phyloP scores from a whole-genome alignment of 2,888 invertebrate species.

The Diplazon laetatorius region DNA sequence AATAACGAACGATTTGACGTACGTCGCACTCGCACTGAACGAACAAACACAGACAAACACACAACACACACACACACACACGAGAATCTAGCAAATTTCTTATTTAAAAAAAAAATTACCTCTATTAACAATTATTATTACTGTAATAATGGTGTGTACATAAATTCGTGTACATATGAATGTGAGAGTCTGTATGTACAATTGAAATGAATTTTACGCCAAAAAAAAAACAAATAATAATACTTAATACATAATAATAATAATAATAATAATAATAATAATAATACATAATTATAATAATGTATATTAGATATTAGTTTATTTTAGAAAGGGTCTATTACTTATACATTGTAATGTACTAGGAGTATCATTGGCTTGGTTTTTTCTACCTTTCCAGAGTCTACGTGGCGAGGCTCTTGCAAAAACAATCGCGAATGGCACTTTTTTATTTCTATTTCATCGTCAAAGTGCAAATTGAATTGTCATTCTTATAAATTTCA shows the following conservation, averaged over 20 bases:
- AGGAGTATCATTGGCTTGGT: constrained; percentile 71
- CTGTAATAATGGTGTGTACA: constrained; percentile 70
- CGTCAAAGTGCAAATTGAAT: constrained; percentile 35
- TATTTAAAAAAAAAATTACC: constrained; percentile 64
- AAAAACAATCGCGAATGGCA: constrained; percentile 69
- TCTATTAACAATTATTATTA: constrained; percentile 67
- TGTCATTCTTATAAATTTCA: too few species aligned
- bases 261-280: neutral
- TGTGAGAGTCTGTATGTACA: constrained; percentile 74
- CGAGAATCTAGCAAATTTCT: constrained; percentile 49
- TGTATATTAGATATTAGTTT: constrained; percentile 75
- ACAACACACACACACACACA: constrained; percentile 54
- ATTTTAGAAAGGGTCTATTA: constrained; percentile 76
- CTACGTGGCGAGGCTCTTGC: constrained; percentile 76
- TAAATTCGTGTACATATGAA: constrained; percentile 76
- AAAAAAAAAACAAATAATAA: too few species aligned
- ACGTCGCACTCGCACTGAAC: constrained; percentile 66
- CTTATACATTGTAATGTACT: constrained; percentile 67
- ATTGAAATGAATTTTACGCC: constrained; percentile 71
- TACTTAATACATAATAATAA: too few species aligned
- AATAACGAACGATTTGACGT: constrained; percentile 67
- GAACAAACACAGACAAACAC: constrained; percentile 56
- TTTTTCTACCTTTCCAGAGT: constrained; percentile 73
- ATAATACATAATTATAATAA: too few species aligned
- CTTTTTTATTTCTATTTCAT: constrained; percentile 6